Evolutionary conservation across 2,888 invertebrate genomes (phyloP).

Genomic region (Rotaria sp.): DNA sequence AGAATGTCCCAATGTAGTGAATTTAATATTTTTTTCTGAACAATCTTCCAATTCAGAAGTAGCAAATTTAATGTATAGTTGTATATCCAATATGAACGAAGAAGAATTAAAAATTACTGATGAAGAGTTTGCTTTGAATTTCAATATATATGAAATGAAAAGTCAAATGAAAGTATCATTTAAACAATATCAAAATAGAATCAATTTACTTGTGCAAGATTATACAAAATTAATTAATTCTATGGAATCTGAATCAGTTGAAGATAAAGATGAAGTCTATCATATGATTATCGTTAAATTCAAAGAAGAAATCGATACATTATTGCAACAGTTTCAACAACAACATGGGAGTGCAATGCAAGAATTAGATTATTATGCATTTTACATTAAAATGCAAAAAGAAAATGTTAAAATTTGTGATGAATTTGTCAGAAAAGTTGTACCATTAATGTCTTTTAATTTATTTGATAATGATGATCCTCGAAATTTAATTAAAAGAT

Average conservation of each 20-base stretch:
- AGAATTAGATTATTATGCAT: conserved; percentile 18
- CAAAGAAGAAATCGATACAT: neutral
- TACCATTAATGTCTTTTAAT: neutral
- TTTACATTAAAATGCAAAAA: neutral
- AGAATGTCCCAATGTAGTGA: neutral
- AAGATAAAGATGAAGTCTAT: neutral
- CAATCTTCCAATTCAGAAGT: neutral
- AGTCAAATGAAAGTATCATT: neutral
- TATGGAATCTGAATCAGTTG: neutral
- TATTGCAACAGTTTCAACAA: neutral
- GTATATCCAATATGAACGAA: neutral
- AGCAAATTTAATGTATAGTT: neutral
- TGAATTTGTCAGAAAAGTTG: neutral
- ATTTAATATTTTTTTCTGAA: neutral
- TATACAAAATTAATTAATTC: neutral
- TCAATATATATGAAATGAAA: neutral
- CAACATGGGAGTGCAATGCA: neutral
- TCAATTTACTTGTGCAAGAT: neutral
- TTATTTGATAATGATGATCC: neutral
- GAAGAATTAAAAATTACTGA: neutral
- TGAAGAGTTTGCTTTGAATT: neutral
- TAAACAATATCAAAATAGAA: neutral
- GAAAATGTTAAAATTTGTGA: neutral
- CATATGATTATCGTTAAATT: neutral
- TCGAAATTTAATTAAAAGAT: neutral